Evolutionary conservation across 2,797 vertebrate species (phyloP), one percentile per base, ranked within the genome.

Genomic region (Esox lucius): DNA sequence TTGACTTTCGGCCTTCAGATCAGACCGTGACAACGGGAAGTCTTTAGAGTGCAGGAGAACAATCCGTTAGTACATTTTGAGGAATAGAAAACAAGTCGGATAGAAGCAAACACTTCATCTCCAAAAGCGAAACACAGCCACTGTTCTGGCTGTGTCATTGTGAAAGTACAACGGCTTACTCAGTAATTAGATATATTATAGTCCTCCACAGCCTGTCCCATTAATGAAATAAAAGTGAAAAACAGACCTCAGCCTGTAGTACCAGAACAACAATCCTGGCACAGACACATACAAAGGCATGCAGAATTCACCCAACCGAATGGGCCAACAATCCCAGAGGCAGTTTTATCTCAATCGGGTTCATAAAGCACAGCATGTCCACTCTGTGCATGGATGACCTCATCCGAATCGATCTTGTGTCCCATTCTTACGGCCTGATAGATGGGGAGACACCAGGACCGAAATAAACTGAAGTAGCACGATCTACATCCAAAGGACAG

Each of bases 251-350:
- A 19, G 17, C 33, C 64, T 31, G 3, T 31, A 17, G 28, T 62
- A 71, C 74, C 70, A 81, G 56, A 61, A 3, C n/a, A 61, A 9
- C n/a, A 59, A n/a, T 59, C n/a, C 8, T 46, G n/a, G 7, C 56
- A 26, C 22, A 61, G n/a, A 24, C 28, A 72, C 69, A 73, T 71
- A 83, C 78, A 85, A 80, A 78, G 76, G 33, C 74, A 71, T 35
- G 59, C 59, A 81, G 75, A 84, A 77, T 77, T 66, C 66, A 19
- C 67, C 76, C 75, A 74, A 62, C 77, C 77, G 62, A 83, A 84
- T 72, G 73, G 66, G 48, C 49, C 19, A 24, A 76, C 71, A 82
- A 81, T 68, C 76, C 75, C 69, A 71, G 72, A 61, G 59, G 69
- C 72, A 68, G 69, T 51, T 39, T 26, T 46, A 35, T 79, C 68